phyloP scores from a whole-genome alignment of 2,888 invertebrate species.

The Orgyia antiqua region DNA sequence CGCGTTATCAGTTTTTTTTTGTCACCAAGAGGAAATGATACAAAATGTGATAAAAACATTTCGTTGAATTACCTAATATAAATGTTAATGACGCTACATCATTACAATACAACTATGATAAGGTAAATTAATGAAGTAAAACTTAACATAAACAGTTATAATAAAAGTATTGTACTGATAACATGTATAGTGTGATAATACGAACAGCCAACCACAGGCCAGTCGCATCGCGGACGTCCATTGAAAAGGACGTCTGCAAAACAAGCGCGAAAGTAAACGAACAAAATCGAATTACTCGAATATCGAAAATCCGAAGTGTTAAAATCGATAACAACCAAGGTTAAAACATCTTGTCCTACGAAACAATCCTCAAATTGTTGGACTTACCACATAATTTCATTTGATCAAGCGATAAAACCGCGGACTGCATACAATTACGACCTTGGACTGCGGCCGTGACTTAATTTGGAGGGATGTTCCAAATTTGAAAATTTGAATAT shows the following conservation, averaged over 20 bases:
- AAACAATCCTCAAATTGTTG: conserved; percentile 37
- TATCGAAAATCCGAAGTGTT: conserved; percentile 18
- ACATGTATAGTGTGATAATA: conserved; percentile 25
- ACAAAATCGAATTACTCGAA: conserved; percentile 36
- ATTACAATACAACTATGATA: conserved; percentile 20
- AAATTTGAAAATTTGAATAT: conserved; percentile 55
- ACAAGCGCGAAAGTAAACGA: conserved; percentile 49
- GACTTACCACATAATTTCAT: conserved; percentile 60
- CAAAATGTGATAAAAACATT: background rate
- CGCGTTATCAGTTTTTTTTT: too few species aligned
- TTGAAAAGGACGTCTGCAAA: conserved; percentile 47
- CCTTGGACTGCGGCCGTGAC: conserved; percentile 54
- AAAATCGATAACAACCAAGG: conserved; percentile 32
- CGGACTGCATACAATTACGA: conserved; percentile 48
- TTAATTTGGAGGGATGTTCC: conserved; percentile 42
- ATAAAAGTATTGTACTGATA: conserved; percentile 44
- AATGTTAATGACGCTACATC: conserved; percentile 16
- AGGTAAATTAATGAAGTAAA: conserved; percentile 32
- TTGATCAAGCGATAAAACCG: conserved; percentile 46
- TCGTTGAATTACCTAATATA: background rate
- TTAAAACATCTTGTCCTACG: conserved; percentile 23
- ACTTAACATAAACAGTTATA: conserved; percentile 27
- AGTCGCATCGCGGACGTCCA: conserved; percentile 62
- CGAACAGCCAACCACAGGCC: conserved; percentile 32
- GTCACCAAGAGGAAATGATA: too few species aligned